Base-by-base conservation (phyloP, 2,113 vertebrate species). In the Phycodurus eques region DNA sequence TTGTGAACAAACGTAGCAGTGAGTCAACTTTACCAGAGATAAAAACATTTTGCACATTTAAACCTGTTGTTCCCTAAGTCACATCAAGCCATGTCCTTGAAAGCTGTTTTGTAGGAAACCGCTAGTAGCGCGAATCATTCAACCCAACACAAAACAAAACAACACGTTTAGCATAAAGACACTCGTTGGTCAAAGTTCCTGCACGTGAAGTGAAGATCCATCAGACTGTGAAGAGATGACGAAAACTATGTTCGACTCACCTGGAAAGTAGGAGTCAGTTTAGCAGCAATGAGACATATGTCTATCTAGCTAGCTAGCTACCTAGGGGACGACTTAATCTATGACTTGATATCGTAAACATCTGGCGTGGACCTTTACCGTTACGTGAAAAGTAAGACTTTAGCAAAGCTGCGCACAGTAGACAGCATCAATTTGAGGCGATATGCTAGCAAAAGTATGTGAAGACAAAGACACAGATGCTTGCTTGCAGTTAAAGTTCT, bases 401-500 rank as follows among this genome's bases (percentile, higher is more conserved):
- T 9, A 54, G 20, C 20, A 2, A 56, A n/a, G 20, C 53, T 22
- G 53, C 53, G n/a, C 53, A n/a, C 53, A 11, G 53, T 11, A 20
- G 20, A 10, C n/a, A 11, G 53, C 53, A 10, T 20, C 0, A 0
- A 19, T 54, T 11, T n/a, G 1, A 49, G 57, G 9, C 63, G 67
- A 75, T 42, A 63, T 73, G 53, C 53, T 22, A 63, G 39, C 56
- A 62, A 27, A 8, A 20, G 33, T 39, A 57, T 31, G 57, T 33
- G 27, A 70, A 72, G 65, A 86, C 44, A 53, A 75, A 79, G 61
- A 79, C 49, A 6, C 14, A 17, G 49, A 51, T 15, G 17, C 78
- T 39, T 31, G 66, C n/a, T n/a, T n/a, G n/a, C 67, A 73, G 80
- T 20, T 42, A 62, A 39, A 42, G 80, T 85, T 81, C 83, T 83